phyloP scores from a whole-genome alignment of 2,113 vertebrate species.

The Clarias magur region DNA sequence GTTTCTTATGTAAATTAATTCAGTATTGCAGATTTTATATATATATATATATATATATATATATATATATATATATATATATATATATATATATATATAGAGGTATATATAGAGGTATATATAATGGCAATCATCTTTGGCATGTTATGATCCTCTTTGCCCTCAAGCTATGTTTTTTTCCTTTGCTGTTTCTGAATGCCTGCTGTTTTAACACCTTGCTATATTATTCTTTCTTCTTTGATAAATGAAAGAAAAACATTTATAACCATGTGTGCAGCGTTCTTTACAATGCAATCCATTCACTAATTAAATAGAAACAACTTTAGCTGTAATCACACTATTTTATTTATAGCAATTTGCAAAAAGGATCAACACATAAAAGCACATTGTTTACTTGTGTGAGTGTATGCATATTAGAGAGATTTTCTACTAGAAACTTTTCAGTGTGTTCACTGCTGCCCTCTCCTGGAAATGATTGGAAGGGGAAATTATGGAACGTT shows the following conservation, averaged over 20 bases:
- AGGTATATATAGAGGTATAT: no score
- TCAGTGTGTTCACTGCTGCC: slow-evolving; percentile 17
- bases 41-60: no score
- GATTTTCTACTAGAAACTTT: neutral
- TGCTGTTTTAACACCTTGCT: neutral
- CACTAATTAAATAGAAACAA: neutral
- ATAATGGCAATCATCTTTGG: neutral
- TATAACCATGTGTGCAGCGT: neutral
- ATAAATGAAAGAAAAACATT: neutral
- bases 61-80: no score
- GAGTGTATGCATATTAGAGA: neutral
- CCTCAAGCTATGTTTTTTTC: neutral
- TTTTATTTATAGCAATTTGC: neutral
- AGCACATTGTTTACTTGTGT: neutral
- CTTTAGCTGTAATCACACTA: neutral
- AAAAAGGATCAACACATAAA: neutral
- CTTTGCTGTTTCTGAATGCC: neutral
- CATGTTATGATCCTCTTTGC: neutral
- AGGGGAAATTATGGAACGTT: neutral
- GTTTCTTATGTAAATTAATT: no score
- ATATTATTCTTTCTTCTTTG: neutral
- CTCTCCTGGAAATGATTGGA: slow-evolving; percentile 15
- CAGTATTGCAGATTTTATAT: no score
- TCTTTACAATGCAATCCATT: neutral
- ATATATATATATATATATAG: no score